phyloP scores from a whole-genome alignment of 2,888 invertebrate species.

The Schrankia costaestrigalis region DNA sequence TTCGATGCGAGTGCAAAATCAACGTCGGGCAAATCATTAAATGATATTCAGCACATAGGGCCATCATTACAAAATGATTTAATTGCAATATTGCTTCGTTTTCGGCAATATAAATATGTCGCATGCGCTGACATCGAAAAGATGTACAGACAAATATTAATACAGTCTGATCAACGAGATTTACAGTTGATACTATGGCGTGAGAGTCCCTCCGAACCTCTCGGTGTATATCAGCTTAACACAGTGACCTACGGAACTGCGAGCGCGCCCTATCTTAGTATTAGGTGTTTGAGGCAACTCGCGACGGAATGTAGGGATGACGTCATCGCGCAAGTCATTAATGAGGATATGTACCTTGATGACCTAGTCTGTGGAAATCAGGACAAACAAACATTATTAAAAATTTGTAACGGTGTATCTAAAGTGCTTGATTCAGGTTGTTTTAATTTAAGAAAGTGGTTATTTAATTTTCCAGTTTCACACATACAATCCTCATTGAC shows the following conservation, averaged over 20 bases:
- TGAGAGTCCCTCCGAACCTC: neutral
- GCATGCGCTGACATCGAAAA: conserved; percentile 1
- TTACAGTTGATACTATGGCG: conserved; percentile 8
- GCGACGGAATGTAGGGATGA: neutral
- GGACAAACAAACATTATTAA: neutral
- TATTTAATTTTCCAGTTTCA: conserved; percentile 1
- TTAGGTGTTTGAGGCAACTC: conserved; percentile 6
- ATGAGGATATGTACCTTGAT: conserved; percentile 1
- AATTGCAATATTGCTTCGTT: conserved; percentile 7
- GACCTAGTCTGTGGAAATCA: neutral
- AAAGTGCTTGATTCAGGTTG: neutral
- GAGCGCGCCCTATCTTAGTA: conserved; percentile 1
- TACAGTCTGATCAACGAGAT: neutral
- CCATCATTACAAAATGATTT: conserved; percentile 8
- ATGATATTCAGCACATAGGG: conserved; percentile 9
- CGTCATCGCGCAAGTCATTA: neutral
- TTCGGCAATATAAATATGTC: conserved; percentile 7
- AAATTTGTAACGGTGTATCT: neutral
- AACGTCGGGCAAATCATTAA: conserved; percentile 5
- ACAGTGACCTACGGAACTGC: conserved; percentile 4
- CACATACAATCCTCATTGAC: neutral
- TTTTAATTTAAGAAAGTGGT: conserved; percentile 7
- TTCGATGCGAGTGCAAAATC: conserved; percentile 3
- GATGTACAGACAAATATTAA: neutral
- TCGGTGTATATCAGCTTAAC: conserved; percentile 1